Base-by-base conservation (phyloP, 2,113 vertebrate genomes). In the Lutjanus erythropterus region DNA sequence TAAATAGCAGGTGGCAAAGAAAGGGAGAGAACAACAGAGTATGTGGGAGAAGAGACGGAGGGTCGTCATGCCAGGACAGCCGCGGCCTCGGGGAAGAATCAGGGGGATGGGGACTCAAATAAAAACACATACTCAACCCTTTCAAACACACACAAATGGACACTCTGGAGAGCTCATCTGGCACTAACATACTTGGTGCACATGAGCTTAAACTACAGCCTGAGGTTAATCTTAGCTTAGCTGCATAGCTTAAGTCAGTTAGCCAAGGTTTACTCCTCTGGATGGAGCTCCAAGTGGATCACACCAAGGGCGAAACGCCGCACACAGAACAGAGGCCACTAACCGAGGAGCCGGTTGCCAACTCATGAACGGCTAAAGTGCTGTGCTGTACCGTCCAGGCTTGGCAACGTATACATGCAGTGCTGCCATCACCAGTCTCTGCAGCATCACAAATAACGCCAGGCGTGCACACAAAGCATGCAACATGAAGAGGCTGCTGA, bases 1-100 rank as follows among this genome's bases (percentile, higher is more conserved):
- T 50, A 70, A 89, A 90, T 60, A 91, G 84, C 88, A 92, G 89
- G 89, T 90, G 87, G 86, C 78, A 72, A 60, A 25, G 75, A 88
- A 84, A 79, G 59, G 70, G 67, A 86, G 69, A 80, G 37, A 86
- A 73, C 49, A 79, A 80, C 27, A 66, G 71, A 58, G 66, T 39
- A 55, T 31, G 52, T 27, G 25, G 62, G 50, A 44, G n/a, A 50
- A 50, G 35, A 59, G 62, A 73, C 12, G 11, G 61, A 46, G 67
- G 71, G 77, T 79, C 37, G 35, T 71, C 29, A 65, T 67, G 78
- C 61, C 78, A 75, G 64, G 76, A 80, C 53, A 80, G 74, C 35
- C 25, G 0, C 11, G 71, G 52, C 61, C 60, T 76, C 5, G 6
- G 71, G 78, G 58, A n/a, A 33, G 21, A 75, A 23, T 35, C 42